Conservation (phyloP, 2,797 vertebrate genomes). For the Anolis apletophallus region DNA sequence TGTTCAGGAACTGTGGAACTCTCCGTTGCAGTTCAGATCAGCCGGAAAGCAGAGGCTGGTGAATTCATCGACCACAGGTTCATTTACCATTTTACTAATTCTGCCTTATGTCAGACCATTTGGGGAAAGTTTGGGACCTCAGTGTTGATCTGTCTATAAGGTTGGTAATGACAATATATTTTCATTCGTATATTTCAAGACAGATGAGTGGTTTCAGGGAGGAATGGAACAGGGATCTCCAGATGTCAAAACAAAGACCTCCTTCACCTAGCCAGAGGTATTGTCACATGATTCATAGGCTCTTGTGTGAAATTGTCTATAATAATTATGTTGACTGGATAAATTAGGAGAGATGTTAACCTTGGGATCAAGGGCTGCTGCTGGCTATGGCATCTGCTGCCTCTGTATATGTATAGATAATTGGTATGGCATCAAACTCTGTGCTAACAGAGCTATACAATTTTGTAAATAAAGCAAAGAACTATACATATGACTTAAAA, state of each 20-base stretch:
- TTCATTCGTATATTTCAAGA: background rate
- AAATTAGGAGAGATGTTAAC: background rate
- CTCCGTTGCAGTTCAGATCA: too few species aligned
- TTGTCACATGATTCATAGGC: background rate
- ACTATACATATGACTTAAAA: background rate
- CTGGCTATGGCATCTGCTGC: background rate
- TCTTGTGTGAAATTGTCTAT: background rate
- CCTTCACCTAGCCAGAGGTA: background rate
- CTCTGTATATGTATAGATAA: background rate
- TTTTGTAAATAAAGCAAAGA: background rate
- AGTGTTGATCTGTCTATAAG: background rate
- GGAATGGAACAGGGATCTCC: too few species aligned
- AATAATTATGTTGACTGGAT: background rate
- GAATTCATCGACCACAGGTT: too few species aligned
- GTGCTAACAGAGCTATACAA: background rate
- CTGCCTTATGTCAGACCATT: conserved; percentile 7
- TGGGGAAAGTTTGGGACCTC: background rate
- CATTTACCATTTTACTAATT: conserved; percentile 26
- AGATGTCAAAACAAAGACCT: background rate
- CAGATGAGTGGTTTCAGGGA: background rate
- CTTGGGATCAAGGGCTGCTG: background rate
- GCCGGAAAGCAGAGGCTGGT: too few species aligned
- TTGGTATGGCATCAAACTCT: too few species aligned
- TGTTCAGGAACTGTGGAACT: too few species aligned
- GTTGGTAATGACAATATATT: background rate